Evolutionary conservation across 2,888 invertebrate genomes (phyloP).

Genomic region (Drosophila affinis): DNA sequence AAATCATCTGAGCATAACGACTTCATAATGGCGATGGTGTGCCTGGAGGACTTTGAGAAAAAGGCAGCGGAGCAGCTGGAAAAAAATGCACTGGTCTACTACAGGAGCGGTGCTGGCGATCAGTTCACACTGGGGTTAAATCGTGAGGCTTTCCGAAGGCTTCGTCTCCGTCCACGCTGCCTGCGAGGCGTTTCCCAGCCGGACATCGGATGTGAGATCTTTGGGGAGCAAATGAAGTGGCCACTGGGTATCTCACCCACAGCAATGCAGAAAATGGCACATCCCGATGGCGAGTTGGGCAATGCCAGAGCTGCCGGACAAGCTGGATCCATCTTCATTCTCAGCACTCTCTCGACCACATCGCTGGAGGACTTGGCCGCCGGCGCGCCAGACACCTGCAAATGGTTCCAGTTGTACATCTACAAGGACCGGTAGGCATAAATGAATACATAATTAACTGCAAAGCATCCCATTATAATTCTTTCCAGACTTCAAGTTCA

Average conservation of each 20-base stretch:
- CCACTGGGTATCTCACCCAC: conserved; percentile 94
- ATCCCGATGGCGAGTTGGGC: conserved; percentile 93
- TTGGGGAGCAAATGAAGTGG: conserved; percentile 88
- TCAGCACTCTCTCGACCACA: conserved; percentile 94
- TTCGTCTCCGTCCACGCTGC: conserved; percentile 91
- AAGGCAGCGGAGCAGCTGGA: conserved; percentile 88
- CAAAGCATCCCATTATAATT: too few species aligned
- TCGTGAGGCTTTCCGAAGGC: conserved; percentile 89
- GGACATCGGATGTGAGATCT: conserved; percentile 86
- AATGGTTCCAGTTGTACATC: conserved; percentile 97
- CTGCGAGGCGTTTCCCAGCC: conserved; percentile 89
- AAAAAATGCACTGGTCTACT: conserved; percentile 90
- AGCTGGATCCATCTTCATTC: conserved; percentile 89
- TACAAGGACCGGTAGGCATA: conserved; percentile 91
- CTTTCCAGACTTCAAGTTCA: too few species aligned
- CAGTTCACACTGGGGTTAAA: conserved; percentile 89
- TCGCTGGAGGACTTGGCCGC: conserved; percentile 94
- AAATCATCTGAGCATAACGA: neutral
- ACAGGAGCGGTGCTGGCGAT: conserved; percentile 89
- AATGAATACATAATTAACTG: too few species aligned
- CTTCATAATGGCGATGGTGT: conserved; percentile 85
- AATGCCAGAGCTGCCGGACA: conserved; percentile 93
- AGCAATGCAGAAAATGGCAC: conserved; percentile 96
- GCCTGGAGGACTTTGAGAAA: conserved; percentile 88
- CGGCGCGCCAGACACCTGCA: conserved; percentile 89